Percentiles rank a stretch among this genome's conserved stretches.
phyloP scores from a whole-genome alignment of 2,113 vertebrate genomes.

The Hypanus sabinus region DNA sequence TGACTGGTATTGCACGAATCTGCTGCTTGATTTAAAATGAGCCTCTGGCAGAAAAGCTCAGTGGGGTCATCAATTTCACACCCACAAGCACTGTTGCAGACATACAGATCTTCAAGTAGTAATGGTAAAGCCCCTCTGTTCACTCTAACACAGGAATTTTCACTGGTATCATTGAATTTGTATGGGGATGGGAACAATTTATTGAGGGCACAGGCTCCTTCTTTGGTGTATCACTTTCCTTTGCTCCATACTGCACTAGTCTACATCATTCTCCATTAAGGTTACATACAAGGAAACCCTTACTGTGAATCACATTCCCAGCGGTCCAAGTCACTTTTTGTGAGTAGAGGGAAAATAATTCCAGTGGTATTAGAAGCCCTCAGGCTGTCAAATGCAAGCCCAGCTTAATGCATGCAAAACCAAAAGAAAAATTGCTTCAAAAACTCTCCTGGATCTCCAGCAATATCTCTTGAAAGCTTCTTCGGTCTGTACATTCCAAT shows the following conservation, averaged over 20 bases:
- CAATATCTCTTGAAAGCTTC: constrained; percentile 23
- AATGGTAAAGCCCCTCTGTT: neutral
- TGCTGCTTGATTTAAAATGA: neutral
- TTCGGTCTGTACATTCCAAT: neutral
- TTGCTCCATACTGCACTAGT: neutral
- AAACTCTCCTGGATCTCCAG: neutral
- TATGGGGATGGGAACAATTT: neutral
- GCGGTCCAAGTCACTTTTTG: neutral
- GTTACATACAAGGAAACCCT: neutral
- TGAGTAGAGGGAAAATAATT: neutral
- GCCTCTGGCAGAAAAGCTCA: neutral
- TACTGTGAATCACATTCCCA: neutral
- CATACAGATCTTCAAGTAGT: neutral
- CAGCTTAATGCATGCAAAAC: neutral
- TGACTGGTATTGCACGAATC: neutral
- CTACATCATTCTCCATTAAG: neutral
- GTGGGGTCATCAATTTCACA: constrained; percentile 7
- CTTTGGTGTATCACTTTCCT: neutral
- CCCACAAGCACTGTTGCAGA: neutral
- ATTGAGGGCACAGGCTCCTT: neutral
- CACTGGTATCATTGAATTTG: neutral
- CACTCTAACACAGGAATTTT: neutral
- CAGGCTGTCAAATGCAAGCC: neutral
- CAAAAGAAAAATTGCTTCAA: neutral
- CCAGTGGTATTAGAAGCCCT: neutral